Conservation (phyloP, 2,797 vertebrate genomes). For the Silurus lanzhouensis region DNA sequence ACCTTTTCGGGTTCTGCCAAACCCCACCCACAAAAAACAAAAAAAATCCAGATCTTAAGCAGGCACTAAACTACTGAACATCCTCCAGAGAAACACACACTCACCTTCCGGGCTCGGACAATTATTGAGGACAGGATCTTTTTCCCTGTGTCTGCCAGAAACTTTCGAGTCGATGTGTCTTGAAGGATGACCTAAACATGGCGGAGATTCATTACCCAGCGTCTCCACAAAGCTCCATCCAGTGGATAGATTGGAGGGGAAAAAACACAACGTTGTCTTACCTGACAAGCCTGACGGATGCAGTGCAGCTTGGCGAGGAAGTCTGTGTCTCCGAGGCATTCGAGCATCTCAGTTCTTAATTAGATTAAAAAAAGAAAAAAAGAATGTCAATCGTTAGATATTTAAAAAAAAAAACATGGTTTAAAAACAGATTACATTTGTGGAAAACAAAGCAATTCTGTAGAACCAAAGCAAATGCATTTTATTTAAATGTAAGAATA, state of each 20-base stretch:
- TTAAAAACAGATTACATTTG: no score
- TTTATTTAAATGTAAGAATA: no score
- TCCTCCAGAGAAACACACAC: neutral
- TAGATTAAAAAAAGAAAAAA: neutral
- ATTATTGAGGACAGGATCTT: conserved; percentile 92
- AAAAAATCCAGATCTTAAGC: neutral
- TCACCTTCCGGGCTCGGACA: conserved; percentile 89
- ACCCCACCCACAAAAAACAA: neutral
- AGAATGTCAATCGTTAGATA: neutral
- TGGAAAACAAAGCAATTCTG: no score
- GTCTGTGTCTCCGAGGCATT: conserved; percentile 89
- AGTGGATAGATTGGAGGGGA: neutral
- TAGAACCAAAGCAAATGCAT: no score
- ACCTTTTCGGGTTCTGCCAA: conserved; percentile 88
- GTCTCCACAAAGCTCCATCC: neutral
- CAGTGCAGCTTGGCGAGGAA: conserved; percentile 97
- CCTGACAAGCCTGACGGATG: conserved; percentile 93
- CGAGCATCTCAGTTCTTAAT: conserved; percentile 89
- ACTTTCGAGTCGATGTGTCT: conserved; percentile 83
- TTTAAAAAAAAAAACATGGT: neutral
- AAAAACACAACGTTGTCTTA: conserved; percentile 57
- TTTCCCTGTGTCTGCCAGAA: conserved; percentile 90
- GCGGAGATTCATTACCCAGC: neutral
- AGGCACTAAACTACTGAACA: neutral
- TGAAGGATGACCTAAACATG: conserved; percentile 84